These are phyloP conservation scores for Ganaspis brasiliensis DNA, from an alignment of 2,888 invertebrate genomes.

Conservation along the genomic window DNA sequence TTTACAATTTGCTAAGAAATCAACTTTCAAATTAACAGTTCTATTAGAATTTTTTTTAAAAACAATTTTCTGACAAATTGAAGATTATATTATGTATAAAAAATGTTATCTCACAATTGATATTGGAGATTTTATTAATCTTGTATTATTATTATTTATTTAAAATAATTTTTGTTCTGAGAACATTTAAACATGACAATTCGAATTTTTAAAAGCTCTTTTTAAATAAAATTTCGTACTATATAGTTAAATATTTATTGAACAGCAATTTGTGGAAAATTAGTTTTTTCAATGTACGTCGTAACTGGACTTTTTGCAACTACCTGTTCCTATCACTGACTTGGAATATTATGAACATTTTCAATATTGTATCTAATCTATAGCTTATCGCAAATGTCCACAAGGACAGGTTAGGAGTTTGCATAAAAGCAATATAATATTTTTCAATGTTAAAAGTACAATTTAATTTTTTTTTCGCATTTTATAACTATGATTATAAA, in stretches of 20 bases:
- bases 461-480: background rate
- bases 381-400: constrained; percentile 28
- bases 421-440: background rate
- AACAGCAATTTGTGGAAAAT: background rate
- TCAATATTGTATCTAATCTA: constrained; percentile 43
- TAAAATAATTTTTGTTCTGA: background rate
- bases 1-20: no score
- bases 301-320: background rate
- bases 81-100: no score
- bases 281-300: background rate
- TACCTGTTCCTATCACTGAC: constrained; percentile 9
- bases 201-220: no score
- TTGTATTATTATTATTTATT: background rate
- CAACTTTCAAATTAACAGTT: no score
- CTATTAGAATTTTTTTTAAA: no score
- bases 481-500: no score
- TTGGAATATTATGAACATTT: constrained; percentile 30
- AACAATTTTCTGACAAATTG: no score
- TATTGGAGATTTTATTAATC: no score
- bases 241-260: no score
- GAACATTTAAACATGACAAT: no score
- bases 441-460: background rate
- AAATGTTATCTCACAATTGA: no score
- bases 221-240: no score
- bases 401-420: constrained; percentile 28